These are phyloP conservation scores for Elephantulus edwardii DNA, from an alignment of 2,113 vertebrate genomes.

Conservation along the genomic window DNA sequence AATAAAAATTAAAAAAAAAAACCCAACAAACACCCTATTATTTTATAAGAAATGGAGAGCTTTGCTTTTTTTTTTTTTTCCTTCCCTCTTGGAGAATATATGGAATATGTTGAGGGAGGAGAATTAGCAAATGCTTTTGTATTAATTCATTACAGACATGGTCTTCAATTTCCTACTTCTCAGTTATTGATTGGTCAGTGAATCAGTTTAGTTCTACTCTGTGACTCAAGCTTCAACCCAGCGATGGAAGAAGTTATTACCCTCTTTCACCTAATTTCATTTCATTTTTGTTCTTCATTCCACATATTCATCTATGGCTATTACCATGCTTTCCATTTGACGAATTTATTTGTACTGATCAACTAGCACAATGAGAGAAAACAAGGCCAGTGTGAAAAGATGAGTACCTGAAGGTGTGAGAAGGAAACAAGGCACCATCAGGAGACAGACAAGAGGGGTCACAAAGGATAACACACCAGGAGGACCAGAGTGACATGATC, in stretches of 20 bases:
- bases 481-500: too few relatives aligned
- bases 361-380: too few relatives aligned
- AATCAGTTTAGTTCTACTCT: not conserved
- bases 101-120: not conserved
- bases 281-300: not conserved
- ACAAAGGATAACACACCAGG: too few relatives aligned
- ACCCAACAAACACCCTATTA: too few relatives aligned
- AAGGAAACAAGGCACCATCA: too few relatives aligned
- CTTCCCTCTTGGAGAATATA: not conserved
- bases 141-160: not conserved
- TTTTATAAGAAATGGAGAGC: too few relatives aligned
- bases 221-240: not conserved
- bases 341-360: not conserved
- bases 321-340: not conserved
- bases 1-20: too few relatives aligned
- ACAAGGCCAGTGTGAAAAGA: not conserved
- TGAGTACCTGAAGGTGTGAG: too few relatives aligned
- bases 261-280: not conserved
- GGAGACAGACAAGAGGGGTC: too few relatives aligned
- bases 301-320: not conserved
- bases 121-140: too few relatives aligned
- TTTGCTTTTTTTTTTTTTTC: too few relatives aligned
- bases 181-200: not conserved
- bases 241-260: not conserved
- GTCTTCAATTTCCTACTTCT: too few relatives aligned